Conservation (phyloP, 2,113 vertebrate species). For the Dasyprocta punctata region DNA sequence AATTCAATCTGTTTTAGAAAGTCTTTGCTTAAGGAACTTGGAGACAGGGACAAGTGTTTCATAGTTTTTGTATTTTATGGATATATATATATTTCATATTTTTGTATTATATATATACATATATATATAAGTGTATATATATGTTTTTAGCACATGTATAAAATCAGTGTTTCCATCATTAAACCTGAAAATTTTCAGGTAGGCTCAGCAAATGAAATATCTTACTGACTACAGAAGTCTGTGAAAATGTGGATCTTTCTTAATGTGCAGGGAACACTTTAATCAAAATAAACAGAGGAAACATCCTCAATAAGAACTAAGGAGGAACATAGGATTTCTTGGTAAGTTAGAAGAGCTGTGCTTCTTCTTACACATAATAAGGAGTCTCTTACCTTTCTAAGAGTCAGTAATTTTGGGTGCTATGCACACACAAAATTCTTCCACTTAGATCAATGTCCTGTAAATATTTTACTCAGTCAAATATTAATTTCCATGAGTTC, state of each 20-base stretch:
- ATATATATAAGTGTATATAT: no score
- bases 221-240: not conserved
- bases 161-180: slow-evolving; percentile 12
- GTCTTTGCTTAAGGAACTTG: not conserved
- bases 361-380: not conserved
- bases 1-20: not conserved
- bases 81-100: not conserved
- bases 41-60: not conserved
- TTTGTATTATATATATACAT: not conserved
- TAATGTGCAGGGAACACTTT: not conserved
- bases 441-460: not conserved
- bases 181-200: not conserved
- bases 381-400: not conserved
- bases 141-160: not conserved
- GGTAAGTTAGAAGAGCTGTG: not conserved
- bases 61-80: slow-evolving; percentile 5
- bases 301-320: not conserved
- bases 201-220: not conserved
- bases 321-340: not conserved
- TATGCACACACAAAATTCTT: not conserved
- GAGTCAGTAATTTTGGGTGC: not conserved
- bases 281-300: not conserved
- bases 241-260: slow-evolving; percentile 23
- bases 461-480: not conserved
- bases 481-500: not conserved